phyloP scores from a whole-genome alignment of 2,888 invertebrate genomes.

The Parascotia fuliginaria region DNA sequence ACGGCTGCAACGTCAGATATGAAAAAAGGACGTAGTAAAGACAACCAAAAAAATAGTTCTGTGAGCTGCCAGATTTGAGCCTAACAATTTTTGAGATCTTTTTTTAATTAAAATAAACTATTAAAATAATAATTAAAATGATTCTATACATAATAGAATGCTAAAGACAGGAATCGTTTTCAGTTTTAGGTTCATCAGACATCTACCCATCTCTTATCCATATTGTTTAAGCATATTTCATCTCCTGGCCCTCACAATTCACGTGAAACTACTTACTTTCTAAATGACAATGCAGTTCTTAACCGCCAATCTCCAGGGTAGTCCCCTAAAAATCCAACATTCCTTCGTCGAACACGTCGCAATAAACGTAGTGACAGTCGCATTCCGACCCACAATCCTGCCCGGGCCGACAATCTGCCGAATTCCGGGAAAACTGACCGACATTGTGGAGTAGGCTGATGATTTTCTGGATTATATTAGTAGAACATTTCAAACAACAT shows the following conservation, averaged over 20 bases:
- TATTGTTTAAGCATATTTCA: neutral
- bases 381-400: conserved; percentile 75
- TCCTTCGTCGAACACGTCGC: conserved; percentile 72
- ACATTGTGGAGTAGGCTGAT: conserved; percentile 36
- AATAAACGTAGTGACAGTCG: conserved; percentile 82
- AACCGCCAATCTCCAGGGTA: conserved; percentile 31
- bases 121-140: no score
- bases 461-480: conserved; percentile 28
- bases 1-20: no score
- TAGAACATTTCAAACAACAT: neutral
- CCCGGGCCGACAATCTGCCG: conserved; percentile 73
- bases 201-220: no score
- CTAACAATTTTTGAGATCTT: no score
- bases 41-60: no score
- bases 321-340: conserved; percentile 70
- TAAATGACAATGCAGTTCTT: conserved; percentile 15
- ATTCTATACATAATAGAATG: no score
- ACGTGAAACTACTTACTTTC: neutral
- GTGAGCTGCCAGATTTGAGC: no score
- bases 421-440: conserved; percentile 59
- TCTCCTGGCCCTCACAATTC: neutral
- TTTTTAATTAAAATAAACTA: no score
- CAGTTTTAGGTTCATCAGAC: no score
- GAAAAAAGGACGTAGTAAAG: no score
- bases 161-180: no score